Evolutionary conservation across 2,888 invertebrate species (phyloP), one percentile per base, ranked within the genome.

Genomic region (Meloe dianella): DNA sequence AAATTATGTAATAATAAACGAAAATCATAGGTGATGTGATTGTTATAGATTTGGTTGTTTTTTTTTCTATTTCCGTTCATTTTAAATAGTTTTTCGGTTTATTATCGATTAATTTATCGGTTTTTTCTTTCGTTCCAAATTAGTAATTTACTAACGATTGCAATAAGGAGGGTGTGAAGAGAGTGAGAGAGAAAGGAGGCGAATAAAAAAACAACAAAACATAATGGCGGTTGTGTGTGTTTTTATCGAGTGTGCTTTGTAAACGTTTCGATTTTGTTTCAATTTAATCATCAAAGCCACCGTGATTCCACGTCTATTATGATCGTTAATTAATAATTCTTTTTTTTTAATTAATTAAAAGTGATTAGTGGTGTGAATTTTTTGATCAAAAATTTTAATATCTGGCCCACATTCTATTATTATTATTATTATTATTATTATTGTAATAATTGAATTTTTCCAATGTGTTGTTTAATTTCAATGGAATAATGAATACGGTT

Each of bases 401-500:
- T 17, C 35, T 12, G 12, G 12, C 2, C 12, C 12, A 17, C 22
- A 60, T 62, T 64, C 14, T 24, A 66, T 1, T 71, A 60, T 47
- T 65, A 61, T 70, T 69, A 63, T 57, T 57, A 20, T 20, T 20
- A 10, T 47, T 5, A 20, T 47, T 20, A 10, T 47, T 9, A 2
- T 47, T 17, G n/a, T n/a, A n/a, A n/a, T n/a, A n/a, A n/a, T n/a
- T n/a, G n/a, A n/a, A n/a, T n/a, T n/a, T n/a, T n/a, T n/a, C n/a
- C 10, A 41, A 41, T 41, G 41, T 41, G 41, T 20, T 8, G 17
- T 20, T n/a, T n/a, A 9, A 6, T 65, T 64, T 59, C 29, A n/a
- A 61, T 22, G 47, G 71, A 78, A 82, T 79, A 78, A 83, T 83
- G 83, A 85, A 84, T 82, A 84, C 86, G 76, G 82, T 85, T 74